Conservation (phyloP, 2,113 vertebrate genomes). For the Semicossyphus pulcher region DNA sequence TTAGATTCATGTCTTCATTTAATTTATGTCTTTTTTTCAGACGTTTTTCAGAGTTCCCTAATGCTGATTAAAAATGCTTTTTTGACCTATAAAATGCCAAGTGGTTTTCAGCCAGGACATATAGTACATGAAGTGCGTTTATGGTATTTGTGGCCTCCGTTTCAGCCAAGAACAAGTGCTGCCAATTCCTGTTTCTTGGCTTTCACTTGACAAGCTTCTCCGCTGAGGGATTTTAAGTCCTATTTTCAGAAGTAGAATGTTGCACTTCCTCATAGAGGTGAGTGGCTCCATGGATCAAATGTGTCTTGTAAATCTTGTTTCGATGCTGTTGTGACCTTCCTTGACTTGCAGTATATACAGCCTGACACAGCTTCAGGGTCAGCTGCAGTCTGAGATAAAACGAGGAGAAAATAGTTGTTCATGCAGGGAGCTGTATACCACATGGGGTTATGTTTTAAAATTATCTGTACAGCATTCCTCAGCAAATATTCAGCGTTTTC, state of each 20-base stretch:
- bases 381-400: conserved; percentile 15
- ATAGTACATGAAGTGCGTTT: conserved; percentile 35
- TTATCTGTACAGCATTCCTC: neutral
- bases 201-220: conserved; percentile 43
- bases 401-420: neutral
- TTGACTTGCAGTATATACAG: conserved; percentile 15
- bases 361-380: conserved; percentile 18
- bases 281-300: conserved; percentile 6
- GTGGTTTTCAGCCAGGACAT: conserved; percentile 4
- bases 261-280: conserved; percentile 20
- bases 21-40: neutral
- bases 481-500: conserved; percentile 5
- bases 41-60: neutral
- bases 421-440: neutral
- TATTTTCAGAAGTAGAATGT: conserved; percentile 15
- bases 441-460: neutral
- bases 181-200: conserved; percentile 45
- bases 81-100: conserved; percentile 21
- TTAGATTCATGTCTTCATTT: neutral
- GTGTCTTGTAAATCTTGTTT: conserved; percentile 14
- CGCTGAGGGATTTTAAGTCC: conserved; percentile 34
- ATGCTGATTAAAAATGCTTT: conserved; percentile 30
- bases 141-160: conserved; percentile 33
- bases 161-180: conserved; percentile 40
- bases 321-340: conserved; percentile 15